Conservation (phyloP, 2,113 vertebrate species). For the Pygoscelis antarcticus region DNA sequence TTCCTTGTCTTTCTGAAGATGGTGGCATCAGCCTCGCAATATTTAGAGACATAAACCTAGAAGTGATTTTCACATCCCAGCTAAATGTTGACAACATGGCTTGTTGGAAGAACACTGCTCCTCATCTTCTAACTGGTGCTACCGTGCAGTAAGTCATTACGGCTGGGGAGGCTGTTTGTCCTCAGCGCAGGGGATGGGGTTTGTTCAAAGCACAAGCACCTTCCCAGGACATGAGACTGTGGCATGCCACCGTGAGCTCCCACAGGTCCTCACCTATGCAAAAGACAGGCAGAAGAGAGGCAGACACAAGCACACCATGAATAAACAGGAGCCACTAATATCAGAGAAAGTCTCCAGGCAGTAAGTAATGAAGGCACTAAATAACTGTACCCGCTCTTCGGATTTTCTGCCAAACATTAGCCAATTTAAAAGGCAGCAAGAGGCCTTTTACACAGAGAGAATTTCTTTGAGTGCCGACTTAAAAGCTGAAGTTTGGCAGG, state of each 20-base stretch:
- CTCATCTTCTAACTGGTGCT: conserved; percentile 20
- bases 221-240: neutral
- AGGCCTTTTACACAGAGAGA: conserved; percentile 72
- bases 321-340: conserved; percentile 60
- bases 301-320: neutral
- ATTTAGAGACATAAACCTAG: conserved; percentile 62
- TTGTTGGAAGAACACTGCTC: conserved; percentile 48
- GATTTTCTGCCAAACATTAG: conserved; percentile 66
- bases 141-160: conserved; percentile 18
- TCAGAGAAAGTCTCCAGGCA: conserved; percentile 57
- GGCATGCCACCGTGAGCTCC: neutral
- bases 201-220: conserved; percentile 26
- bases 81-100: conserved; percentile 36
- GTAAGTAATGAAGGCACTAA: conserved; percentile 47
- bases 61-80: conserved; percentile 64
- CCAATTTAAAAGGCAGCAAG: conserved; percentile 74
- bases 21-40: conserved; percentile 49
- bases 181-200: conserved; percentile 24
- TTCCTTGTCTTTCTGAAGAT: conserved; percentile 62
- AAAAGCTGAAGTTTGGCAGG: conserved; percentile 79
- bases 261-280: neutral
- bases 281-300: neutral
- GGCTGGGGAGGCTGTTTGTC: conserved; percentile 18
- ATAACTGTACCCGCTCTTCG: conserved; percentile 55
- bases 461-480: conserved; percentile 74